These are phyloP conservation scores for Pampus argenteus DNA, from an alignment of 2,797 vertebrate genomes.

Conservation along the genomic window DNA sequence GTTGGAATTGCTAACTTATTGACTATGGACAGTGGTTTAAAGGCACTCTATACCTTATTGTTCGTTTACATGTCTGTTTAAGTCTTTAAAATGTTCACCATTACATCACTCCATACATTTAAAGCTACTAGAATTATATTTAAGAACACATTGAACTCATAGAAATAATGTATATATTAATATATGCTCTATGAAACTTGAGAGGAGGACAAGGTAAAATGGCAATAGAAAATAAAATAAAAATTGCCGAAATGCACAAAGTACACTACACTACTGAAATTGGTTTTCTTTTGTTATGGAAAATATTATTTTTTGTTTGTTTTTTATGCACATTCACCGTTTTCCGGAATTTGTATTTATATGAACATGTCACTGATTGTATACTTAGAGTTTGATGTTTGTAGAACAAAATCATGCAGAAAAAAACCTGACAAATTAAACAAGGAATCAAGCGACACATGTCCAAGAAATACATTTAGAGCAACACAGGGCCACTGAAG, in stretches of 20 bases:
- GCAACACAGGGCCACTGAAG: conserved; percentile 51
- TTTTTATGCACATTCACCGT: not conserved
- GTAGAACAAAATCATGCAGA: conserved; percentile 37
- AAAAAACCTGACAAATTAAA: conserved; percentile 48
- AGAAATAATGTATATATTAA: not conserved
- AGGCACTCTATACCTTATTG: not conserved
- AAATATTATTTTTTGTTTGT: not conserved
- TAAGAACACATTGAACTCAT: not conserved
- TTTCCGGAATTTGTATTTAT: conserved; percentile 11
- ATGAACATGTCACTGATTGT: conserved; percentile 36
- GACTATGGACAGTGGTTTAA: not conserved
- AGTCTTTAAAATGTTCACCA: not conserved
- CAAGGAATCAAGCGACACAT: conserved; percentile 36
- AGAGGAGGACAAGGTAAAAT: not conserved
- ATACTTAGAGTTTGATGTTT: conserved; percentile 24
- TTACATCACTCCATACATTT: too few species aligned
- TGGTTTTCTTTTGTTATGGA: not conserved
- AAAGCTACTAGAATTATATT: not conserved
- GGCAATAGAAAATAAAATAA: too few species aligned
- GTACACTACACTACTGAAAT: not conserved
- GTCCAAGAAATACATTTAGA: conserved; percentile 51
- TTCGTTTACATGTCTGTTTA: not conserved
- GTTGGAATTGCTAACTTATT: not conserved
- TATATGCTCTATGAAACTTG: not conserved
- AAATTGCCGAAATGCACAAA: too few species aligned